These are phyloP conservation scores for Leptopilina drosophilae DNA, from an alignment of 2,888 invertebrate genomes.

Conservation along the genomic window DNA sequence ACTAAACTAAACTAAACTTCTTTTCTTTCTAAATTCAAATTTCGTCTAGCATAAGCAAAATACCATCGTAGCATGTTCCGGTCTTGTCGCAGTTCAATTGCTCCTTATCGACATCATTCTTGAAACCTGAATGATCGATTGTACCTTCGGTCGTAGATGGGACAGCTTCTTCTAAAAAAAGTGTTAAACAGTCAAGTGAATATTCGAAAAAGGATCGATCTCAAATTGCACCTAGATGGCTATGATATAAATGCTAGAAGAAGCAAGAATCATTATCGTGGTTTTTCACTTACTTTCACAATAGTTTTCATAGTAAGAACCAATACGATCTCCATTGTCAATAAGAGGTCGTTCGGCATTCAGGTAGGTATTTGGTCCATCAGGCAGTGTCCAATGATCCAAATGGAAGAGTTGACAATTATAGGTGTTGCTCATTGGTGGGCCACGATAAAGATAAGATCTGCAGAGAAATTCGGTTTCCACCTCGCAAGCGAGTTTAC, in stretches of 20 bases:
- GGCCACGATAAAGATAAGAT: slow-evolving; percentile 85
- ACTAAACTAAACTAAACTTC: no score
- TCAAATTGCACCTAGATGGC: no score
- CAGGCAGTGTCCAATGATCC: slow-evolving; percentile 94
- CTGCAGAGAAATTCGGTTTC: slow-evolving; percentile 96
- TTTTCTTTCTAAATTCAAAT: no score
- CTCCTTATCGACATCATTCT: slow-evolving; percentile 6
- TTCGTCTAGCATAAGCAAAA: slow-evolving; percentile 53
- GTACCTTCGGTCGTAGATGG: slow-evolving; percentile 30
- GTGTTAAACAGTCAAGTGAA: not conserved
- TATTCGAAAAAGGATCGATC: no score
- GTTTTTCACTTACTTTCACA: slow-evolving; percentile 87
- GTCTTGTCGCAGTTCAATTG: slow-evolving; percentile 91
- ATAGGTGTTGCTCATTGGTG: slow-evolving; percentile 86
- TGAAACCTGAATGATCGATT: slow-evolving; percentile 3
- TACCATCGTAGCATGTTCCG: slow-evolving; percentile 96
- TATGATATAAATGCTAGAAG: no score
- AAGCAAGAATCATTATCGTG: no score
- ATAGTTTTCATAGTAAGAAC: slow-evolving; percentile 92
- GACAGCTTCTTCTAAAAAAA: slow-evolving; percentile 23
- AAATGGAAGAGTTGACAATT: slow-evolving; percentile 95
- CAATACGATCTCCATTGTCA: slow-evolving; percentile 93
- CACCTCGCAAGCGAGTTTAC: slow-evolving; percentile 92
- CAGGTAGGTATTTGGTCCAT: slow-evolving; percentile 93
- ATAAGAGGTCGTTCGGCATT: slow-evolving; percentile 93